Base-by-base conservation (phyloP, 2,888 invertebrate species). In the Lepidocyrtoides sp. region DNA sequence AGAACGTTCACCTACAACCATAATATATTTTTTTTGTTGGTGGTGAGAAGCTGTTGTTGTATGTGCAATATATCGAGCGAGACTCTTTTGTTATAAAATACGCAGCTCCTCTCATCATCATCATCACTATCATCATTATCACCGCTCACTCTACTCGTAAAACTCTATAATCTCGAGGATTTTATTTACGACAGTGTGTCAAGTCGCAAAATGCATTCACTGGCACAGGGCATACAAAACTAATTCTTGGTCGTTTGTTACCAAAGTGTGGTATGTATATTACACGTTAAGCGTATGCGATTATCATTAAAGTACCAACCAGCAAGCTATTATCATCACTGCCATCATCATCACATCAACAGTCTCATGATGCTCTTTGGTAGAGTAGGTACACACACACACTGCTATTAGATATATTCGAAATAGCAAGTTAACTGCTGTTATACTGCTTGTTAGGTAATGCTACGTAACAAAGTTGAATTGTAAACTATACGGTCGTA, bases 181-280 rank as follows among this genome's bases (percentile, higher is more conserved):
- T 89, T 89, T 89, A 89, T 89, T 89, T 89, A 89, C 89, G 83
- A 89, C 89, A 83, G 48, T 89, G 83, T 89, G 89, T 83, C 89
- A 89, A 83, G 54, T 72, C 83, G 41, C 87, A 29, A 48, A 75
- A 83, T 60, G 32, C 75, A 83, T 89, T 81, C 79, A 36, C 48
- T 48, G 20, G 72, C 60, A 29, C 60, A 17, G 41, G 14, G 17
- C n/a, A n/a, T 41, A 26, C 36, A 83, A 54, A n/a, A 10, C 51
- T 63, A 26, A 63, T 63, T 63, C 8, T 44, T 36, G 20, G 69
- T 32, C 36, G 69, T 36, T 66, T 41, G 69, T 69, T 69, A 69
- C 41, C 4, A 5, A 72, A 72, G 36, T 44, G 41, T 72, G 41
- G 41, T 72, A 72, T 20, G 41, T 57, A 44, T 60, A 48, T 26